A percentile compares a stretch with the other conserved stretches of the same genome.
These are phyloP conservation scores for Drosophila oshimai DNA, from an alignment of 1,140 invertebrate species.

Conservation along the genomic window DNA sequence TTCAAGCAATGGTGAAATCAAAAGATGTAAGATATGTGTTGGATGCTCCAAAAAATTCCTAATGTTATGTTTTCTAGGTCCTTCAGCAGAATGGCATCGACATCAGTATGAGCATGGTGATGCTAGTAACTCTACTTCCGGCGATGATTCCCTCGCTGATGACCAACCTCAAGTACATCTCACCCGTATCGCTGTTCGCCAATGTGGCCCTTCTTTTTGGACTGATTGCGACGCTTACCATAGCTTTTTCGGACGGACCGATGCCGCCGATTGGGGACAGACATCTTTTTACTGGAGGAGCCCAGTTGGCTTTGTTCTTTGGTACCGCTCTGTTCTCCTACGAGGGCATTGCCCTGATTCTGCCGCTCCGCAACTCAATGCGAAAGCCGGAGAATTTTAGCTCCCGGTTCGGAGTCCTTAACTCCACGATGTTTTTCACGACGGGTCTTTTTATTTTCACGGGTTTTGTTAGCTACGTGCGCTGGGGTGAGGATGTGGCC, in stretches of 20 bases:
- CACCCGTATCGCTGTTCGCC: constrained; percentile 88
- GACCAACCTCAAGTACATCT: constrained; percentile 89
- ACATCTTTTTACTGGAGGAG: constrained; percentile 84
- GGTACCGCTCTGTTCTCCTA: constrained; percentile 91
- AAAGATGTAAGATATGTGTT: too few species aligned
- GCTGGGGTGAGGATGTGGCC: constrained; percentile 86
- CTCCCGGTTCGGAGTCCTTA: constrained; percentile 90
- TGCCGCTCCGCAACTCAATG: constrained; percentile 96
- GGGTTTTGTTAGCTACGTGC: constrained; percentile 90
- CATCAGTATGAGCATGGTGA: constrained; percentile 86
- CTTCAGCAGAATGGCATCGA: constrained; percentile 85
- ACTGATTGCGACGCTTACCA: constrained; percentile 87
- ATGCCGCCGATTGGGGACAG: constrained; percentile 85
- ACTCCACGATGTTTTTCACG: constrained; percentile 90
- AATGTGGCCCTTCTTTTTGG: constrained; percentile 87
- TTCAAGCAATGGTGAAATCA: too few species aligned
- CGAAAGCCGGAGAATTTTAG: constrained; percentile 89
- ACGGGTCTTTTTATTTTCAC: constrained; percentile 88
- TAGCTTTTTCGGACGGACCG: constrained; percentile 85
- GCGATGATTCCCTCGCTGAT: constrained; percentile 90
- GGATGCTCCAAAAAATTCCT: neutral
- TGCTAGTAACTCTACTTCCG: constrained; percentile 88
- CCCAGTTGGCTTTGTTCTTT: constrained; percentile 87
- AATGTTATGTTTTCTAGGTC: constrained; percentile 83
- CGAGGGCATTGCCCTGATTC: constrained; percentile 90